phyloP scores from a whole-genome alignment of 2,113 vertebrate species.

The Gallinago media region DNA sequence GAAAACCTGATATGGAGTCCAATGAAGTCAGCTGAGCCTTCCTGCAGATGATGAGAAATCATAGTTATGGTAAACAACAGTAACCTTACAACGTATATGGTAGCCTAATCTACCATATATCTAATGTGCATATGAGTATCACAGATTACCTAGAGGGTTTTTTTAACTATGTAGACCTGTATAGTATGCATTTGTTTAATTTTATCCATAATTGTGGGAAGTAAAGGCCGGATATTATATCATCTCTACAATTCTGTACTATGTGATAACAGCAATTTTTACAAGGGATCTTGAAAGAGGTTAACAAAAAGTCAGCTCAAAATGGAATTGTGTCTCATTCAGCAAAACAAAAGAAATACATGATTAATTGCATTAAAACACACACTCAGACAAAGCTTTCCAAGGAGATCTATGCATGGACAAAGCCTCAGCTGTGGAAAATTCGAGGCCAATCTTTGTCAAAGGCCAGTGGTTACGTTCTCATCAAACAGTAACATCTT shows the following conservation, averaged over 20 bases:
- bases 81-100: background rate
- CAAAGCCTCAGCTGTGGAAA: background rate
- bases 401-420: background rate
- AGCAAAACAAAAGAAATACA: constrained; percentile 43
- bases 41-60: constrained; percentile 23
- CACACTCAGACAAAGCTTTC: constrained; percentile 31
- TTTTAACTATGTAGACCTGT: background rate
- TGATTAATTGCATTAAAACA: constrained; percentile 29
- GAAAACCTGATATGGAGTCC: constrained; percentile 56
- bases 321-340: constrained; percentile 15
- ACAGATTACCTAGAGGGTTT: background rate
- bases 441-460: background rate
- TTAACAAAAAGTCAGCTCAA: constrained; percentile 30
- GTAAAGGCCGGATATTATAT: background rate
- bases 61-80: constrained; percentile 14
- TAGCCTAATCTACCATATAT: background rate
- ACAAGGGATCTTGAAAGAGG: background rate
- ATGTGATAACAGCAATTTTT: constrained; percentile 12
- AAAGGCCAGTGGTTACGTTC: background rate
- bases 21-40: constrained; percentile 45
- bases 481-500: background rate
- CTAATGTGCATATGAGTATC: background rate
- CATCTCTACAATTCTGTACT: background rate
- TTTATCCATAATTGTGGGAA: background rate
- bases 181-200: background rate